These are phyloP conservation scores for Pseudomyrmex dendroicus DNA, from an alignment of 1,140 invertebrate species.

Conservation along the genomic window DNA sequence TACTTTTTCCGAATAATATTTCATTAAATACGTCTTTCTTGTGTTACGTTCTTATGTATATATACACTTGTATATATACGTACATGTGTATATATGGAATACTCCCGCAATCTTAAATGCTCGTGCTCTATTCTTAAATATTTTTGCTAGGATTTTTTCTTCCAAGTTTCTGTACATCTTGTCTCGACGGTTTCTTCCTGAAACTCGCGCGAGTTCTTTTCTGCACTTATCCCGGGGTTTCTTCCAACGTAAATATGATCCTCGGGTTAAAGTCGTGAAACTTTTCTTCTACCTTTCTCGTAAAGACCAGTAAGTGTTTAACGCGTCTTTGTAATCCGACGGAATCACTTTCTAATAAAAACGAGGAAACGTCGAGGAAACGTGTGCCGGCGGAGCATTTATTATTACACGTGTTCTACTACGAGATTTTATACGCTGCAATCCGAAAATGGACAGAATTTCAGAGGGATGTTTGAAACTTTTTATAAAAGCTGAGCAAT, in stretches of 20 bases:
- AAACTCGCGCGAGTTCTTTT: conserved; percentile 19
- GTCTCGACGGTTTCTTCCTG: conserved; percentile 29
- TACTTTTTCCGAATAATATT: not conserved
- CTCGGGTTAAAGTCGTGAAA: conserved; percentile 34
- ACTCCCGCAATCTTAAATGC: not conserved
- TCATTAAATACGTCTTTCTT: not conserved
- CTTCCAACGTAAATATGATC: conserved; percentile 51
- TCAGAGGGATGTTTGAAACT: not conserved
- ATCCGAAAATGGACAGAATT: no score
- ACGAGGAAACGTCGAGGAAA: no score
- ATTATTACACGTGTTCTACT: no score
- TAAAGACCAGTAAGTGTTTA: conserved; percentile 45
- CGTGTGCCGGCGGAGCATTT: conserved; percentile 10
- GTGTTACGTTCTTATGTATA: no score
- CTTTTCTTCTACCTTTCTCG: conserved; percentile 16
- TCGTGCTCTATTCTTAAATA: not conserved
- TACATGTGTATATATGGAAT: not conserved
- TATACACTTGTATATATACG: no score
- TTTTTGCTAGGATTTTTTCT: not conserved
- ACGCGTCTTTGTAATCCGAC: conserved; percentile 33
- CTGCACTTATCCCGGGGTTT: conserved; percentile 40
- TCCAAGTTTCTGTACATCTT: conserved; percentile 24
- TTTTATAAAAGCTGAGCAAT: conserved; percentile 31
- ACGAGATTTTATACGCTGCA: no score
- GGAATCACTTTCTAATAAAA: conserved; percentile 26